Conservation (phyloP, 2,113 vertebrate genomes). For the Furnarius figulus region DNA sequence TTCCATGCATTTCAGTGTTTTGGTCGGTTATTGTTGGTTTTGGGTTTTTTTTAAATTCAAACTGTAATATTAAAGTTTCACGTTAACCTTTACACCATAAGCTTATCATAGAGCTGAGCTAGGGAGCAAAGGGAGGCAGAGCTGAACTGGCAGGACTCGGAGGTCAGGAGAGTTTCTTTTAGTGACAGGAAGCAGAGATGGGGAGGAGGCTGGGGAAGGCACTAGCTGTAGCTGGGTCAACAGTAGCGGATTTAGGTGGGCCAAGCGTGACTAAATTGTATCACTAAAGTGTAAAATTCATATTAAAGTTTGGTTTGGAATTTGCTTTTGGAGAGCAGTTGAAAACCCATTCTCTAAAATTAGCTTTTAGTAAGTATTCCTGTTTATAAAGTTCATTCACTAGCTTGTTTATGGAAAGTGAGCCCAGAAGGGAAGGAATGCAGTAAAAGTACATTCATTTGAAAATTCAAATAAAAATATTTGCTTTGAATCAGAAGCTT, state of each 20-base stretch:
- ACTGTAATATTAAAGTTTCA: neutral
- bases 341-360: constrained; percentile 48
- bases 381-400: constrained; percentile 63
- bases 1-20: neutral
- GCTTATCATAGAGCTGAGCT: neutral
- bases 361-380: constrained; percentile 54
- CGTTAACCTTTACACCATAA: neutral
- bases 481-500: constrained; percentile 59
- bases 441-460: constrained; percentile 58
- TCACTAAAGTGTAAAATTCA: neutral
- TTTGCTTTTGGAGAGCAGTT: constrained; percentile 24
- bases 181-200: neutral
- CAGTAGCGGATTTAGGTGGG: neutral
- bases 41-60: neutral
- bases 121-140: neutral
- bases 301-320: constrained; percentile 26
- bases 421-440: constrained; percentile 57
- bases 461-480: constrained; percentile 67
- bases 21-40: too few species aligned
- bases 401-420: constrained; percentile 58
- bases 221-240: neutral
- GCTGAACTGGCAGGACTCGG: neutral
- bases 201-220: neutral
- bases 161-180: neutral
- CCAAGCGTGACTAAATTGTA: neutral